A percentile compares a stretch with the other conserved stretches of the same genome.
Evolutionary conservation across 2,113 vertebrate species (phyloP).

Genomic region (Hiodon tergisus): DNA sequence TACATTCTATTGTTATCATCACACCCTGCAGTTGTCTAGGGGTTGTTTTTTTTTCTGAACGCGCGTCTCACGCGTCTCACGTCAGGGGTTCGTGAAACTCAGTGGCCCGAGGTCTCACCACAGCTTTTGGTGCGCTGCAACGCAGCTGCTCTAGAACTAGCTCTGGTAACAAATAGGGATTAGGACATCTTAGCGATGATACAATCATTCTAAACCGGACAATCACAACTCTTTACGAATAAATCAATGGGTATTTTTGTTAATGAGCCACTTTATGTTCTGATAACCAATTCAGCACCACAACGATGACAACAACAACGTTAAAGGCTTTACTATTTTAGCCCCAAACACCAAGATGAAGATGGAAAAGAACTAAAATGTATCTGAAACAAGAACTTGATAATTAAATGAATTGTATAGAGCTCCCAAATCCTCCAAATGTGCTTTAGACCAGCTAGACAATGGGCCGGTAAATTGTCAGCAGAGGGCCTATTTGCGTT

Average conservation of each 20-base stretch:
- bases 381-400: background rate
- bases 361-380: background rate
- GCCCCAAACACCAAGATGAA: no score
- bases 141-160: slow-evolving; percentile 8
- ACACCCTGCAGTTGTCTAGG: slow-evolving; percentile 8
- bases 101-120: slow-evolving; percentile 23
- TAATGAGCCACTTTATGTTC: no score
- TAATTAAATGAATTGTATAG: slow-evolving; percentile 8
- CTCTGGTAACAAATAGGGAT: no score
- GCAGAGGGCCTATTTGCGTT: background rate
- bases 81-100: slow-evolving; percentile 10
- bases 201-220: no score
- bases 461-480: background rate
- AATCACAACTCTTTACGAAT: no score
- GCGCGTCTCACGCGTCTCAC: slow-evolving; percentile 26
- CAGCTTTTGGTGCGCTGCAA: background rate
- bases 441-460: background rate
- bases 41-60: slow-evolving; percentile 8
- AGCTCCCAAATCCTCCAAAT: background rate
- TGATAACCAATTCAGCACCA: no score
- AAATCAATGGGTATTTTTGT: no score
- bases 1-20: slow-evolving; percentile 13
- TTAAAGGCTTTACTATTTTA: no score
- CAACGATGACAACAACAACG: no score
- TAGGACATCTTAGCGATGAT: no score